Evolutionary conservation across 2,888 invertebrate genomes (phyloP).

Genomic region (Dromius quadrimaculatus): DNA sequence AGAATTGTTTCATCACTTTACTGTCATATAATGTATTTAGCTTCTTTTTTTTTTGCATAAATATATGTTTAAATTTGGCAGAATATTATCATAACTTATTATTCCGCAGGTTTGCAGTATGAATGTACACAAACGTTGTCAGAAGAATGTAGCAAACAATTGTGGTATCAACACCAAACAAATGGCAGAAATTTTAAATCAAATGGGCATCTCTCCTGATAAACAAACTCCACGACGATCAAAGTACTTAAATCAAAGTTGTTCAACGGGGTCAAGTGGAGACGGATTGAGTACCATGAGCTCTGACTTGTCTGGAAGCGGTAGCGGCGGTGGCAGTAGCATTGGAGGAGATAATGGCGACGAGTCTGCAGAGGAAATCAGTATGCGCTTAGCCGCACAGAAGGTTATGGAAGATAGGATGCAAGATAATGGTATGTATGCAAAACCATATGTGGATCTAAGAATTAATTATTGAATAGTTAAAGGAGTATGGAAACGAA

Average conservation of each 20-base stretch:
- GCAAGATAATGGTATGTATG: conserved; percentile 62
- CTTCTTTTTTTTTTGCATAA: too few relatives aligned
- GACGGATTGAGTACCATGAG: conserved; percentile 56
- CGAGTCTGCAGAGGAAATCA: conserved; percentile 56
- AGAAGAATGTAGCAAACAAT: conserved; percentile 99
- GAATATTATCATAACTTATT: too few relatives aligned
- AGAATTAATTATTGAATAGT: neutral
- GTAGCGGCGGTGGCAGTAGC: conserved; percentile 57
- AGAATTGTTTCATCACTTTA: too few relatives aligned
- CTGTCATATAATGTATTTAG: too few relatives aligned
- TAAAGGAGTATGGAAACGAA: conserved; percentile 22
- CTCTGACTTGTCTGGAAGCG: conserved; percentile 57
- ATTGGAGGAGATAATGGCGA: conserved; percentile 59
- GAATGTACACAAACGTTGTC: conserved; percentile 99
- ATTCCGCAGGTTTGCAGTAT: conserved; percentile 83
- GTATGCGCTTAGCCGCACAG: conserved; percentile 61
- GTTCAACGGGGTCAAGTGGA: conserved; percentile 34
- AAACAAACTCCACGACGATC: conserved; percentile 81
- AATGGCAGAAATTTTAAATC: conserved; percentile 93
- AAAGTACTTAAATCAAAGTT: conserved; percentile 58
- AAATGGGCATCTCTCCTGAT: conserved; percentile 91
- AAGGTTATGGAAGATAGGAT: conserved; percentile 67
- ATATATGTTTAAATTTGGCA: too few relatives aligned
- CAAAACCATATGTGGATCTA: neutral
- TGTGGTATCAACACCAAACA: conserved; percentile 98